These are phyloP conservation scores for Linnaemya vulpina DNA, from an alignment of 2,888 invertebrate genomes.

Conservation along the genomic window DNA sequence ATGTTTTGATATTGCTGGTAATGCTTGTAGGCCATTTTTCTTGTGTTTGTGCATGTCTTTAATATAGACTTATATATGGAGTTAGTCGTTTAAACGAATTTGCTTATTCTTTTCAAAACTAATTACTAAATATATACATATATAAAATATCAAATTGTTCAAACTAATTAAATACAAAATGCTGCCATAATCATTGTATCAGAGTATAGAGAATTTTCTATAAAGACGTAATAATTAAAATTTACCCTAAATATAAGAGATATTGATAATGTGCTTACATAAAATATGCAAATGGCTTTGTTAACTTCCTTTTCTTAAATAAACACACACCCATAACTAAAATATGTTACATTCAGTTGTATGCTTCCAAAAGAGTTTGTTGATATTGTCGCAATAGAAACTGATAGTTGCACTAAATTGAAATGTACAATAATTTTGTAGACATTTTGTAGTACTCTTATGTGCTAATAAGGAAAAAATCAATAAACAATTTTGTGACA, in stretches of 20 bases:
- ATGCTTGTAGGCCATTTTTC: no score
- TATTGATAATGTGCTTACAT: conserved; percentile 4
- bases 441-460: neutral
- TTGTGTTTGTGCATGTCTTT: neutral
- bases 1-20: no score
- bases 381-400: neutral
- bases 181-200: neutral
- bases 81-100: neutral
- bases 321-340: conserved; percentile 18
- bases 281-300: neutral
- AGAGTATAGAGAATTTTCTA: conserved; percentile 22
- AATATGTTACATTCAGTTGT: no score
- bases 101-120: neutral
- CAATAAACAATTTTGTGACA: conserved; percentile 28
- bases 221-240: conserved; percentile 52
- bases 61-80: neutral
- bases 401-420: neutral
- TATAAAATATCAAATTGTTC: neutral
- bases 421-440: conserved; percentile 3
- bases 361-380: no score
- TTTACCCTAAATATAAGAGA: conserved; percentile 37
- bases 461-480: conserved; percentile 44
- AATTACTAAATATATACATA: neutral
- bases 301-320: conserved; percentile 36
- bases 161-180: conserved; percentile 13